Base-by-base conservation (phyloP, 37 sponge, comb jelly and placozoan genomes). In the Beroe ovata region DNA sequence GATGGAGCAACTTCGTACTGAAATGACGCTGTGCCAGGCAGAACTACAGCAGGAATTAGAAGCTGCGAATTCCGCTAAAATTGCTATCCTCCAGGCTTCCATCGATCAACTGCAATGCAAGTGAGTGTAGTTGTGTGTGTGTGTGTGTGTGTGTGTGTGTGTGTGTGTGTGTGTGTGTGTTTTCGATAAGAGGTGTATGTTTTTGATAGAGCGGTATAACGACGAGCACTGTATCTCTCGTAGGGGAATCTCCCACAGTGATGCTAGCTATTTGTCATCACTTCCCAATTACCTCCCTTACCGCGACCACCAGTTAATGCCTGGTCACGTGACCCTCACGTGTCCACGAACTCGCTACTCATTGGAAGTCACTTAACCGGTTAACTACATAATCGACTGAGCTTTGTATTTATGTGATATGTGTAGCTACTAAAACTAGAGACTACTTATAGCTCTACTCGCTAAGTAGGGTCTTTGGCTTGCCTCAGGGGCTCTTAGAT, bases 351-450 rank as follows among this genome's bases (percentile, higher is more conserved):
- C 54, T 47, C 54, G 54, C 11, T 47, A 16, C 6, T 47, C 11
- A 47, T 47, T 33, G 69, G 69, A 34, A 34, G 11, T 18, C 6
- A 47, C 11, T 37, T 3, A 25, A 61, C 28, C 21, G 63, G 33
- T 66, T 66, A 66, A 66, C 69, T 66, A 66, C 69, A 29, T 66
- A 66, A 66, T 66, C 36, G 69, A 47, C 54, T 47, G 54, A 47
- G 54, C n/a, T n/a, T n/a, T n/a, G n/a, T n/a, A n/a, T n/a, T n/a
- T n/a, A n/a, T 47, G 11, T 47, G 54, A 66, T 25, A 37, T 66
- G 69, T 29, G 69, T 66, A 66, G 69, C 29, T 26, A 30, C 8
- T 34, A 66, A 34, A 37, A 37, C n/a, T n/a, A n/a, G n/a, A n/a
- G n/a, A n/a, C n/a, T n/a, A n/a, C n/a, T n/a, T n/a, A n/a, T n/a